These are phyloP conservation scores for Chanos chanos DNA, from an alignment of 2,797 vertebrate species.

Conservation along the genomic window DNA sequence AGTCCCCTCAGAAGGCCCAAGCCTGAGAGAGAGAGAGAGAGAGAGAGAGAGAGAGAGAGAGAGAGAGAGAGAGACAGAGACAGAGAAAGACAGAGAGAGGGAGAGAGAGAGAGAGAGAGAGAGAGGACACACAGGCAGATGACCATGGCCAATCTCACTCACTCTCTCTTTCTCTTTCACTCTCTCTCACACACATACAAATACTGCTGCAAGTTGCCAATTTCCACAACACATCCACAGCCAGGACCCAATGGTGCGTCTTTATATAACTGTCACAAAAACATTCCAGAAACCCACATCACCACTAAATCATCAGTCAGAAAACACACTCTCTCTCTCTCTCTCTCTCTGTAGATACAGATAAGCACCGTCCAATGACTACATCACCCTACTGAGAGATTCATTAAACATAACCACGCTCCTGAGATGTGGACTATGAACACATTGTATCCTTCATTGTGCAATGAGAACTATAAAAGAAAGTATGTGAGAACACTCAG, in stretches of 20 bases:
- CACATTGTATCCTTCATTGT: too few species aligned
- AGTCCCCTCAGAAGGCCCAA: slow-evolving; percentile 37
- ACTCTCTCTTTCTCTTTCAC: too few species aligned
- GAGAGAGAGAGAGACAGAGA: slow-evolving; percentile 23
- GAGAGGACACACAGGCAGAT: too few species aligned
- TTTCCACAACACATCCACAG: slow-evolving; percentile 22
- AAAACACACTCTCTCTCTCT: slow-evolving; percentile 30
- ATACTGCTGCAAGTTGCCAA: too few species aligned
- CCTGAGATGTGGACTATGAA: too few species aligned
- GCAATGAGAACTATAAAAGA: too few species aligned
- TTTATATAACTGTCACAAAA: slow-evolving; percentile 52
- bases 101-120: slow-evolving; percentile 43
- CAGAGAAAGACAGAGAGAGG: slow-evolving; percentile 31
- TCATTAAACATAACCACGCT: too few species aligned
- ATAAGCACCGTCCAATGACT: too few species aligned
- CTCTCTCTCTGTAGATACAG: slow-evolving; percentile 4
- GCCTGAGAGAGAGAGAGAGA: slow-evolving; percentile 7
- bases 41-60: neutral
- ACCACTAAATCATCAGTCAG: slow-evolving; percentile 55
- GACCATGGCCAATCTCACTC: too few species aligned
- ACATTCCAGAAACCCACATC: slow-evolving; percentile 61
- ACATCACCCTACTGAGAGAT: too few species aligned
- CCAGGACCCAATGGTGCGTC: slow-evolving; percentile 48
- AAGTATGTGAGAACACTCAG: too few species aligned
- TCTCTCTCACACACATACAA: slow-evolving; percentile 7